A percentile compares a stretch with the other conserved stretches of the same genome.
These are phyloP conservation scores for Atethmia centrago DNA, from an alignment of 2,888 invertebrate species.

Conservation along the genomic window DNA sequence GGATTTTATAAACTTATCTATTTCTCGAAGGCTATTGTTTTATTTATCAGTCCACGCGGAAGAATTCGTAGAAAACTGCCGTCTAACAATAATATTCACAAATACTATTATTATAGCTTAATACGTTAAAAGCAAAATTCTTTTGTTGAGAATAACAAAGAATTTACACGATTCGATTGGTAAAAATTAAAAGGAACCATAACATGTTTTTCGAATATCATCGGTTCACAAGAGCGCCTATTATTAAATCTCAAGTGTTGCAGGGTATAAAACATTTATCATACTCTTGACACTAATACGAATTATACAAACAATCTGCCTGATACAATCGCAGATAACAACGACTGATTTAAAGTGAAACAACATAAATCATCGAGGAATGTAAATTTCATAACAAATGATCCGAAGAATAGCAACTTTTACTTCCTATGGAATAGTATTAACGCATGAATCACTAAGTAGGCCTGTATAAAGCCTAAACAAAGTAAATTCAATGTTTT, in stretches of 20 bases:
- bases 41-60: slow-evolving; percentile 17
- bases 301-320: slow-evolving; percentile 52
- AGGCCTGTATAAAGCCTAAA: slow-evolving; percentile 20
- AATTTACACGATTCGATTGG: slow-evolving; percentile 18
- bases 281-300: slow-evolving; percentile 59
- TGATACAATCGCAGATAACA: slow-evolving; percentile 56
- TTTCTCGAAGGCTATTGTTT: slow-evolving; percentile 17
- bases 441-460: slow-evolving; percentile 46
- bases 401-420: slow-evolving; percentile 36
- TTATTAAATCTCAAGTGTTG: slow-evolving; percentile 42
- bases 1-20: slow-evolving; percentile 36
- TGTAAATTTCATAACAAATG: slow-evolving; percentile 45
- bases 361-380: slow-evolving; percentile 48
- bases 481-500: slow-evolving; percentile 33
- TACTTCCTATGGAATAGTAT: slow-evolving; percentile 31
- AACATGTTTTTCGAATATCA: slow-evolving; percentile 43
- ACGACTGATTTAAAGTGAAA: slow-evolving; percentile 49
- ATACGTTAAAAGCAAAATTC: slow-evolving; percentile 17
- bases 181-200: slow-evolving; percentile 26
- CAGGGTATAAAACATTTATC: slow-evolving; percentile 49
- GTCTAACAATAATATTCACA: slow-evolving; percentile 16
- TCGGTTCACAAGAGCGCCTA: slow-evolving; percentile 34
- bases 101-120: slow-evolving; percentile 27
- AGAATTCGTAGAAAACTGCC: slow-evolving; percentile 10
- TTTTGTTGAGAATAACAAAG: slow-evolving; percentile 45